Base-by-base conservation (phyloP, 2,113 vertebrate genomes). In the Stigmatopora argus region DNA sequence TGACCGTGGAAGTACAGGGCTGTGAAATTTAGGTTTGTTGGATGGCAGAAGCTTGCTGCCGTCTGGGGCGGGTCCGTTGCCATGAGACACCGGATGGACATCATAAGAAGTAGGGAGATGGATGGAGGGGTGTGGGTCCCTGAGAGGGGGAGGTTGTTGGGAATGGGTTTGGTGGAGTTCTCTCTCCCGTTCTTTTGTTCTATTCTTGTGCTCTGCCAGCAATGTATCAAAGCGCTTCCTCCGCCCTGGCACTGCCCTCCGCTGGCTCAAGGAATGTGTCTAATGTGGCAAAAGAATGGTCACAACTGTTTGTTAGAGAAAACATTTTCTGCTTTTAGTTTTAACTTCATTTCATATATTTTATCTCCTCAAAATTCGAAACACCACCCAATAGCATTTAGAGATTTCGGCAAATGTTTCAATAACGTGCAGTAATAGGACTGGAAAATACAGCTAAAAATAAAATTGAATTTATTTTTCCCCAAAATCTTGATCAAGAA, bases 261-360 rank as follows among this genome's bases (percentile, higher is more conserved):
- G 94, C 90, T 98, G 96, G 92, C 93, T 95, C 94, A 99, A 94
- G 94, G 97, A 97, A 98, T 99, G 97, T 95, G 97, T 96, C 97
- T 99, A 87, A 46, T 44, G 69, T 57, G 23, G 65, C 11, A 74
- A 34, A 17, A 41, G 62, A 62, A 35, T 26, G 8, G 58, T 64
- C 10, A 69, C 2, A 44, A 44, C 14, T 53, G 18, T 13, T n/a
- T 53, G 14, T 67, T 45, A 53, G 23, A 15, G 5, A 34, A 58
- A 11, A n/a, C 34, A 21, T 63, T 38, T 56, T 70, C 41, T 4
- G 59, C 1, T 45, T 45, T 21, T 13, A 45, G 38, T 23, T 8
- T 61, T 9, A 23, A 61, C 2, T 31, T 31, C 26, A 31, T 31
- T 31, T 31, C 26, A 31, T 31, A 31, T 31, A 17, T 48, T 48